phyloP scores from a whole-genome alignment of 2,888 invertebrate species.

The Chymomyza amoena region DNA sequence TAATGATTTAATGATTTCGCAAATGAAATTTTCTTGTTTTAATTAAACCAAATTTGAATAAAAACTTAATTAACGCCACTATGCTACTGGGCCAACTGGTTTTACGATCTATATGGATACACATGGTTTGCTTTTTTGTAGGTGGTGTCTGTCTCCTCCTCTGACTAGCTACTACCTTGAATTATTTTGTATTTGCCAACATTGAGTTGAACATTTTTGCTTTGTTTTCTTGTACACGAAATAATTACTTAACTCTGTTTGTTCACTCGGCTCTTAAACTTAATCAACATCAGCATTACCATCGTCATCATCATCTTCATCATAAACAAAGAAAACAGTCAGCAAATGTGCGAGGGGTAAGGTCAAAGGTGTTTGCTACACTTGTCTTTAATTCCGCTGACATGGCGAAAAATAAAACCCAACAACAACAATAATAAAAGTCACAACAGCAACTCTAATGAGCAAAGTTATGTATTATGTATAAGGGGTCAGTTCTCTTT shows the following conservation, averaged over 20 bases:
- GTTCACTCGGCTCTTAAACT: background rate
- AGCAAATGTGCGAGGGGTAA: background rate
- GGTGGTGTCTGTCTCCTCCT: background rate
- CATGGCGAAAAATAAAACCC: background rate
- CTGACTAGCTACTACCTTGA: background rate
- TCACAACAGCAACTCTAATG: background rate
- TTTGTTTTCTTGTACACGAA: background rate
- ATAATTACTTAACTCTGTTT: background rate
- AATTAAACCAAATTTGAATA: background rate
- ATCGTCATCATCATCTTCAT: background rate
- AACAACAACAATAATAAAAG: background rate
- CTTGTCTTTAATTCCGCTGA: background rate
- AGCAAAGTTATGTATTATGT: conserved; percentile 1
- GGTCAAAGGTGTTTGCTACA: background rate
- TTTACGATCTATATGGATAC: background rate
- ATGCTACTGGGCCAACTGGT: background rate
- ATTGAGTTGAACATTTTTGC: background rate
- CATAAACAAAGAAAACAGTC: background rate
- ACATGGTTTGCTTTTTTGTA: background rate
- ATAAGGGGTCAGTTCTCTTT: background rate
- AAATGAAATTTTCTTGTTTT: background rate
- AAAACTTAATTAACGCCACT: background rate
- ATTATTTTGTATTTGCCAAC: background rate
- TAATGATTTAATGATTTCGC: background rate
- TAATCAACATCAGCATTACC: background rate